Base-by-base conservation (phyloP, 1,140 invertebrate species). In the Rhizoglyphus robini region DNA sequence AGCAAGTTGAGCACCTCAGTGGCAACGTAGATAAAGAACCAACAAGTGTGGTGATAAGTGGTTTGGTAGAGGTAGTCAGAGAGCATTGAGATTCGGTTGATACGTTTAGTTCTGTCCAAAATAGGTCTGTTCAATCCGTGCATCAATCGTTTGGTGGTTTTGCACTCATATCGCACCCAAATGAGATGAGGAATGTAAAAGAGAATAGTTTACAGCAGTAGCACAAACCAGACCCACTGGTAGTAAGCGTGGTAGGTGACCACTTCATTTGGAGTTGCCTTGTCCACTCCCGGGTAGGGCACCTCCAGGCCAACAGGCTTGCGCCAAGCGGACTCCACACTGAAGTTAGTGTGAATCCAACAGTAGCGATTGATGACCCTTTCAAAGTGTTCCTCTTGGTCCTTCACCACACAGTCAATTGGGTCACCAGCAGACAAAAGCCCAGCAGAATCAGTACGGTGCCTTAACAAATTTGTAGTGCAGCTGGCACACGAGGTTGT, bases 211-310 rank as follows among this genome's bases (percentile, higher is more conserved):
- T 76, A 74, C 27, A 73, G 70, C 30, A 74, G 71, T 23, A 95
- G 80, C 65, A 88, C 86, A 73, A 96, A 90, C 73, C 89, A 91
- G 36, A 95, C 88, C 91, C 90, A 96, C 80, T 96, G 92, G 76
- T 96, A 96, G 76, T 95, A 96, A 71, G 91, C 90, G 77, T 92
- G 88, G 74, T 90, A 90, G 72, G 87, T 88, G n/a, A 87, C 79
- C 71, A 88, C 82, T 69, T 89, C 86, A 1, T 71, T 71, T 29
- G 70, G 68, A 31, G 30, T 63, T 18, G 30, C 23, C 13, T 31
- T 62, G n/a, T 67, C 58, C 18, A 70, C 47, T 30, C 69, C 69
- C 11, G 68, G 68, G 48, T 67, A 64, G 8, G 65, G 51, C 1
- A 75, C 67, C 38, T 69, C 64, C 8, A 49, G 65, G n/a, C 69